Evolutionary conservation across 2,113 vertebrate genomes (phyloP), one percentile per base, ranked within the genome.

Genomic region (Cnemophilus loriae): DNA sequence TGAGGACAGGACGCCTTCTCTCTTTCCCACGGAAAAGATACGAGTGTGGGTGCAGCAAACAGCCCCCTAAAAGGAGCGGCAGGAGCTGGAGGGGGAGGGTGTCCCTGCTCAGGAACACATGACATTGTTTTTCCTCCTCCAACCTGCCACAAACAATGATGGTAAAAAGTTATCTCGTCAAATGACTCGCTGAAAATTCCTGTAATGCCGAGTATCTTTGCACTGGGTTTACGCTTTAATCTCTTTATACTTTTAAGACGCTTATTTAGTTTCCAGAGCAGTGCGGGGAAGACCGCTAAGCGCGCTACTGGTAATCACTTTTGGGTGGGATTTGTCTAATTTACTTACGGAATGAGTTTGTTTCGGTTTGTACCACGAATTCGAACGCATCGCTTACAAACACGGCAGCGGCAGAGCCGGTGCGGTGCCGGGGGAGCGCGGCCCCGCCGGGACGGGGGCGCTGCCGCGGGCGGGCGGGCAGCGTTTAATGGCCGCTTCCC

Each of bases 221-320:
- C 73, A 16, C 64, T 16, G 81, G 87, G 73, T 86, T 86, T 87
- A 65, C 59, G 20, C 49, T 88, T 70, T 87, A 89, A 94, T 92
- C 87, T 86, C 87, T 76, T 95, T 73, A 86, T 53, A 87, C 89
- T 95, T 93, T 81, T 61, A 80, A 96, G 91, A 68, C n/a, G 69
- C 87, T 91, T 89, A 77, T 69, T 92, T 47, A 80, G 89, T 95
- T 94, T 89, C 46, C 73, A 46, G 80, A 92, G 91, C 8, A 14
- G n/a, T 3, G 64, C 30, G 49, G 73, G 41, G 50, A 52, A 47
- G 57, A 92, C 76, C 20, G 37, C 73, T 80, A 67, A 52, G 77
- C 19, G n/a, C 9, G 59, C 87, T 60, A 15, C 83, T 57, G 61
- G 79, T 56, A 73, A 89, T 87, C 84, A 73, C 68, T 89, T 91